These are phyloP conservation scores for Enteromius afrohamiltoni DNA, from an alignment of 2,797 vertebrate species.

Conservation along the genomic window DNA sequence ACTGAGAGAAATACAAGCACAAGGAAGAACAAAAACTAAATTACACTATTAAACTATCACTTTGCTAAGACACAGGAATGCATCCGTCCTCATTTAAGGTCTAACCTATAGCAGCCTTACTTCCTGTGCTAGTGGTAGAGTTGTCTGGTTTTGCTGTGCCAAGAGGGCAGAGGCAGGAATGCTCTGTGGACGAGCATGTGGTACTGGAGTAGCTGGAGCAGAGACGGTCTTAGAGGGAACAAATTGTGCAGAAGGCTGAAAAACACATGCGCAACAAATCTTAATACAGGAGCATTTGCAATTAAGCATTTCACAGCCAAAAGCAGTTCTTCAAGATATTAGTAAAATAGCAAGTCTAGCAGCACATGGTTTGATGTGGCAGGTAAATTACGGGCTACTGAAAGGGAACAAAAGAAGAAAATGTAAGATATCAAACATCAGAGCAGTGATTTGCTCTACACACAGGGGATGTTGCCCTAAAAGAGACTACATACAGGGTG, in stretches of 20 bases:
- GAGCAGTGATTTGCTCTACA: conserved; percentile 18
- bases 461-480: conserved; percentile 28
- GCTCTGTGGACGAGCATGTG: conserved; percentile 68
- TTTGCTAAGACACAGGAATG: conserved; percentile 35
- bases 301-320: conserved; percentile 1
- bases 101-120: conserved; percentile 39
- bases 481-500: conserved; percentile 4
- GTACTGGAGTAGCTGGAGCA: conserved; percentile 69
- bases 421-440: conserved; percentile 18
- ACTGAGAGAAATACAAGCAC: conserved; percentile 71
- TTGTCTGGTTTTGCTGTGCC: conserved; percentile 65
- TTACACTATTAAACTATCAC: conserved; percentile 58
- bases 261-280: conserved; percentile 15
- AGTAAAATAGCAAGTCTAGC: background rate
- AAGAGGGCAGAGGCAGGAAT: conserved; percentile 62
- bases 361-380: conserved; percentile 21
- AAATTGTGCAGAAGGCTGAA: conserved; percentile 54
- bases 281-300: background rate
- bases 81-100: background rate
- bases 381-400: conserved; percentile 42
- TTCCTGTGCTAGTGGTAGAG: conserved; percentile 52
- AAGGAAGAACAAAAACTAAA: conserved; percentile 63
- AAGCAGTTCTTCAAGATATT: background rate
- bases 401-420: conserved; percentile 13
- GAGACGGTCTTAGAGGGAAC: conserved; percentile 61